These are phyloP conservation scores for Acleris sparsana DNA, from an alignment of 2,888 invertebrate species.

Conservation along the genomic window DNA sequence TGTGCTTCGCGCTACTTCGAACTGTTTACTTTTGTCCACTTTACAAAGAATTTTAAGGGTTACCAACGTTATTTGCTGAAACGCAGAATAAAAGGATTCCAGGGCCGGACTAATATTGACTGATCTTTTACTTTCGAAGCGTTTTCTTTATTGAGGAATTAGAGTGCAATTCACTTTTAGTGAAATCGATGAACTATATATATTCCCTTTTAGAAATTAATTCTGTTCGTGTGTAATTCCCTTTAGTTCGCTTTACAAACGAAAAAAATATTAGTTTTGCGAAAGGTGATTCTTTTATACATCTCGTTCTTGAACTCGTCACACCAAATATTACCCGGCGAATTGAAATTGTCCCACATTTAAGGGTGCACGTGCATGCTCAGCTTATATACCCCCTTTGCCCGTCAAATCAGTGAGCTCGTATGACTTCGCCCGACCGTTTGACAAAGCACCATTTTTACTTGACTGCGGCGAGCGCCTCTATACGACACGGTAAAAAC, in stretches of 20 bases:
- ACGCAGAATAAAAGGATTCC: slow-evolving; percentile 36
- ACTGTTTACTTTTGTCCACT: slow-evolving; percentile 57
- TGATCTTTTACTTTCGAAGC: slow-evolving; percentile 27
- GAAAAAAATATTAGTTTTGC: no score
- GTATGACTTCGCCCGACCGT: background rate
- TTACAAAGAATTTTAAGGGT: slow-evolving; percentile 46
- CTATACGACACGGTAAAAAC: no score
- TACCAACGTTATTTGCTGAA: slow-evolving; percentile 41
- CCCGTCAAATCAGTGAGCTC: background rate
- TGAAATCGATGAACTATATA: slow-evolving; percentile 23
- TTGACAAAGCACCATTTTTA: no score
- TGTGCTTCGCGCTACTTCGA: slow-evolving; percentile 38
- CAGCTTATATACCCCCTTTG: no score
- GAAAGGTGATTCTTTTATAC: background rate
- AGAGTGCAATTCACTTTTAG: slow-evolving; percentile 29
- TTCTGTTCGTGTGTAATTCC: background rate
- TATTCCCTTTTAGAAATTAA: slow-evolving; percentile 22
- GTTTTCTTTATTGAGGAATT: slow-evolving; percentile 28
- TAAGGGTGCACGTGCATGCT: no score
- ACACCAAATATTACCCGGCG: no score
- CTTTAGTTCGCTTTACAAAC: background rate
- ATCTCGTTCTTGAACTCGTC: no score
- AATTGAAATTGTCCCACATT: no score
- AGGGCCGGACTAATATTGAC: slow-evolving; percentile 30
- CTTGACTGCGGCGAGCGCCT: no score